phyloP scores from a whole-genome alignment of 1,140 invertebrate genomes.

The Atopsyche davidsoni region DNA sequence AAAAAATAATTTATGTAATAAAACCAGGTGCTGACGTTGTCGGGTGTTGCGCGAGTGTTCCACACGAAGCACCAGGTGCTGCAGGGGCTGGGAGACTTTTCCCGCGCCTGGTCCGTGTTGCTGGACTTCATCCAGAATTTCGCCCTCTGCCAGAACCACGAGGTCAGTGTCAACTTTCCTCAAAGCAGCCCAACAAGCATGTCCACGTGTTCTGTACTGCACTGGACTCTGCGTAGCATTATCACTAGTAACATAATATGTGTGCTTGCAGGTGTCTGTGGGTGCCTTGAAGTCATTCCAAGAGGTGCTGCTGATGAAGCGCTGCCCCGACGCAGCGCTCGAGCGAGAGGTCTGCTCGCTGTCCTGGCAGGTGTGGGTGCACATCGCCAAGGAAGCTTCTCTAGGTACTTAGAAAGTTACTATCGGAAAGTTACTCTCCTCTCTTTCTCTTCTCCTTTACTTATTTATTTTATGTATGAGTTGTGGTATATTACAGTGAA shows the following conservation, averaged over 20 bases:
- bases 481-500: constrained; percentile 11
- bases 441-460: no score
- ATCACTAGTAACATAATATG: no score
- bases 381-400: constrained; percentile 34
- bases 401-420: no score
- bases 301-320: constrained; percentile 66
- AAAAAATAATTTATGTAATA: constrained; percentile 12
- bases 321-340: constrained; percentile 30
- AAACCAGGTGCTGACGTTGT: constrained; percentile 52
- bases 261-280: constrained; percentile 72
- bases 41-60: constrained; percentile 66
- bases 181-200: no score
- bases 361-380: constrained; percentile 43
- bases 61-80: constrained; percentile 84
- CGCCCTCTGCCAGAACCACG: constrained; percentile 85
- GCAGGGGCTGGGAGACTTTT: constrained; percentile 82
- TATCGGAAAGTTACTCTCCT: no score
- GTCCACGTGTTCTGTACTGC: no score
- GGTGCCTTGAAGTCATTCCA: constrained; percentile 93
- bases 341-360: constrained; percentile 37
- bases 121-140: constrained; percentile 91
- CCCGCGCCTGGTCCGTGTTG: constrained; percentile 85
- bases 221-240: no score
- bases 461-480: not conserved
- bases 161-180: constrained; percentile 64